Evolutionary conservation across 2,888 invertebrate genomes (phyloP).

Genomic region (Nomada flava): DNA sequence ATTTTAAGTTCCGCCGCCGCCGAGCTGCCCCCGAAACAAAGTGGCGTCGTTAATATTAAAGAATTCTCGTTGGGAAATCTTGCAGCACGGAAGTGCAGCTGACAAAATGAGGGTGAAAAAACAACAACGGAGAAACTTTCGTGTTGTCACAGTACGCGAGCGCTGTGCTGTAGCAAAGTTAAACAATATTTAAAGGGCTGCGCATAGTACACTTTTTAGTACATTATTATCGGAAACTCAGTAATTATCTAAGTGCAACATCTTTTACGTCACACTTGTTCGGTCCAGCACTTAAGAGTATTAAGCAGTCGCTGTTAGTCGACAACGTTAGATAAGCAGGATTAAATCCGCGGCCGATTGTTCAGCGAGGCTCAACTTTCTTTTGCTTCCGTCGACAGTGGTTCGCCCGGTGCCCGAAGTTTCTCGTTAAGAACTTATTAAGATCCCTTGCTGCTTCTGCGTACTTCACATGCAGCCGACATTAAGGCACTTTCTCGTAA

Average conservation of each 20-base stretch:
- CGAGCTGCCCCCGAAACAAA: not conserved
- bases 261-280: not conserved
- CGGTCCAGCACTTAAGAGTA: not conserved
- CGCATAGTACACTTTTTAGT: too few species aligned
- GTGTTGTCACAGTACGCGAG: constrained; percentile 1
- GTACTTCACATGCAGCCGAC: constrained; percentile 43
- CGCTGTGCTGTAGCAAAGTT: not conserved
- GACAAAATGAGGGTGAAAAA: too few species aligned
- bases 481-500: constrained; percentile 33
- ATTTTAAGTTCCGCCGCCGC: not conserved
- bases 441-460: constrained; percentile 38
- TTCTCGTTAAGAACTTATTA: constrained; percentile 47
- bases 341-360: constrained; percentile 6
- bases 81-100: too few species aligned
- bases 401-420: constrained; percentile 20
- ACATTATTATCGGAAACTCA: not conserved
- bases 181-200: not conserved
- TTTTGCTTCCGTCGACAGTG: not conserved
- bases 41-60: constrained; percentile 25
- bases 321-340: constrained; percentile 15
- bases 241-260: not conserved
- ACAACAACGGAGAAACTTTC: not conserved
- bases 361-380: constrained; percentile 7
- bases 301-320: not conserved
- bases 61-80: constrained; percentile 5